Evolutionary conservation across 2,113 vertebrate genomes (phyloP), one percentile per base, ranked within the genome.

Genomic region (Marcusenius ussheri): DNA sequence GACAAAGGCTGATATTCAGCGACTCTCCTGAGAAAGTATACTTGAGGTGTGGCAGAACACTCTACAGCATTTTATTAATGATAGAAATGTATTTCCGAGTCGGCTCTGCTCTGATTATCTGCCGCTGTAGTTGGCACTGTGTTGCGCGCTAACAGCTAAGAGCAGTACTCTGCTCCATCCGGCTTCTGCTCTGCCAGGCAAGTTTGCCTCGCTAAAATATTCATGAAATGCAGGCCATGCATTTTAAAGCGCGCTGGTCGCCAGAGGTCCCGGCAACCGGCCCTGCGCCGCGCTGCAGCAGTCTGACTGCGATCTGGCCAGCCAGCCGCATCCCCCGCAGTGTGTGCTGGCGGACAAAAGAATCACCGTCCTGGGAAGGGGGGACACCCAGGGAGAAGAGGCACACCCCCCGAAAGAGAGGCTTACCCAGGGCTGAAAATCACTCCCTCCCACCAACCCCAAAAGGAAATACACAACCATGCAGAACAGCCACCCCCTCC

Each of bases 191-290:
- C 19, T 89, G 80, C 50, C 24, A 24, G 80, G 53, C 24, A 50
- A 89, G 89, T 89, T 89, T 89, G 80, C 51, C 80, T 17, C 15
- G n/a, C 35, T 89, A 56, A 89, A 89, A 89, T 84, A 89, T 89
- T 89, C 51, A 89, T 89, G 89, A 62, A 80, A 56, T 56, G 53
- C 51, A 83, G 89, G 35, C 89, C 50, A 66, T 85, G 80, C 89
- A 89, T 89, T 89, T 89, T 89, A 62, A 84, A 89, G 77, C 80
- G 51, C 39, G 50, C 77, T 39, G 77, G 89, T 84, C 51, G 42
- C 51, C 42, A 51, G 89, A 50, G 80, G 77, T 83, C 42, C 51
- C 51, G 1, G 35, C 21, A 31, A 21, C 70, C 27, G 31, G 21
- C 70, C 6, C 70, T n/a, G 74, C 47, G 42, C 49, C 42, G 39